Evolutionary conservation across 2,113 vertebrate genomes (phyloP).

Genomic region (Tricholaema leucomelas): DNA sequence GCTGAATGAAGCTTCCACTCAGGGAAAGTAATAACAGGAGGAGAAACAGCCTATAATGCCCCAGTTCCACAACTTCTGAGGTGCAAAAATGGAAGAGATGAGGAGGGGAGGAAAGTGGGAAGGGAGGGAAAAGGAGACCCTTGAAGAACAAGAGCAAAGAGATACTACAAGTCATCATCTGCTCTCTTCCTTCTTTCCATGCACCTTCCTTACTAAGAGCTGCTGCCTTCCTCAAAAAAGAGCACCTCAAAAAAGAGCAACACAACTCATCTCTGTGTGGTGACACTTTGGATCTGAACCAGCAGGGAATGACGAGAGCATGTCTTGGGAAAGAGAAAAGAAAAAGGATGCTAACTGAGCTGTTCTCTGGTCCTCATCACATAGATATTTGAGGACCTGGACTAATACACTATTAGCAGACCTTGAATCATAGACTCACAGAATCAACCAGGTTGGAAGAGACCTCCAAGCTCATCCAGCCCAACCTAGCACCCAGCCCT

Average conservation of each 20-base stretch:
- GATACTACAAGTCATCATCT: not conserved
- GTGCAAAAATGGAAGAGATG: constrained; percentile 33
- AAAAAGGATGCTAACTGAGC: not conserved
- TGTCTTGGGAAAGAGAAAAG: no score
- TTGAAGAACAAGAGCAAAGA: not conserved
- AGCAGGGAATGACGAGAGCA: not conserved
- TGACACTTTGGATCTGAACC: not conserved
- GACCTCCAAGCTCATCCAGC: no score
- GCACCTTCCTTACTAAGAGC: not conserved
- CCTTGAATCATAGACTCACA: no score
- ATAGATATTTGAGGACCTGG: not conserved
- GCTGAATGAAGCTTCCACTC: constrained; percentile 35
- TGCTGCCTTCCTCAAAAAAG: not conserved
- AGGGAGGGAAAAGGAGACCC: not conserved
- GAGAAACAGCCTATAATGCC: constrained; percentile 17
- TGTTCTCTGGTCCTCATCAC: not conserved
- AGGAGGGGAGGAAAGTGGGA: not conserved
- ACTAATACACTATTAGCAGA: not conserved
- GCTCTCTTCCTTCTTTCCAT: not conserved
- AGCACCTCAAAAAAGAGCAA: not conserved
- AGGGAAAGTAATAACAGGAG: constrained; percentile 38
- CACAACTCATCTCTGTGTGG: not conserved
- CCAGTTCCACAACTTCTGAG: constrained; percentile 49
- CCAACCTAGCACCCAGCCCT: no score
- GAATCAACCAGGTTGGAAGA: no score